A percentile compares a stretch with the other conserved stretches of the same genome.
Conservation (phyloP, 2,113 vertebrate species). For the Pluvianellus socialis region DNA sequence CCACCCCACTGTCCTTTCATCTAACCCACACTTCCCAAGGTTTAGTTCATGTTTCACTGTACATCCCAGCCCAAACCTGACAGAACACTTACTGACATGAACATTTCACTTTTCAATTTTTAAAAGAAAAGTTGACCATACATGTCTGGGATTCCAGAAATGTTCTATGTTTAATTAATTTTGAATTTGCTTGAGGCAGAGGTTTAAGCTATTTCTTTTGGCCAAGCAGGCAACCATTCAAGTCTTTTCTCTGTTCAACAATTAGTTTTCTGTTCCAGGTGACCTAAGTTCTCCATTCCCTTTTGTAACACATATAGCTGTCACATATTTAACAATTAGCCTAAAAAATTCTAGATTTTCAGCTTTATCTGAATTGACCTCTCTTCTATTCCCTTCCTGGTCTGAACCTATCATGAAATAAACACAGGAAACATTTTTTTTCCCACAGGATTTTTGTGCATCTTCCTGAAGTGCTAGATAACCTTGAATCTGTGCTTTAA, state of each 20-base stretch:
- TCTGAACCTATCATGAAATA: background rate
- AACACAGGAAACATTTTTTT: background rate
- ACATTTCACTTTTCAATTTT: background rate
- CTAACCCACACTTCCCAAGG: no score
- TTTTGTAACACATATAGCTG: background rate
- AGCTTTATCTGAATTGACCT: background rate
- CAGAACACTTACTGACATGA: background rate
- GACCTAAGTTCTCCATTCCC: background rate
- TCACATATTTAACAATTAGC: background rate
- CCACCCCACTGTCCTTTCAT: no score
- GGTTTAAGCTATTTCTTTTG: background rate
- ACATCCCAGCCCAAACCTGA: background rate
- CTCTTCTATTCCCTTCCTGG: background rate
- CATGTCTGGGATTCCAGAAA: background rate
- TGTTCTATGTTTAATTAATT: background rate
- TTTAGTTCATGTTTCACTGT: background rate
- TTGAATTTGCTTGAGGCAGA: background rate
- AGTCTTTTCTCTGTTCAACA: background rate
- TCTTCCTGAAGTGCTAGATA: background rate
- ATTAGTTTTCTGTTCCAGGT: background rate
- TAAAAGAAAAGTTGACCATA: background rate
- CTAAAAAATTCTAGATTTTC: background rate
- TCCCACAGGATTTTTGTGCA: background rate
- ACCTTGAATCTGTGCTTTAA: background rate
- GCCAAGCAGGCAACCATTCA: background rate